phyloP scores from a whole-genome alignment of 2,797 vertebrate genomes.

The Nannoperca obscura region DNA sequence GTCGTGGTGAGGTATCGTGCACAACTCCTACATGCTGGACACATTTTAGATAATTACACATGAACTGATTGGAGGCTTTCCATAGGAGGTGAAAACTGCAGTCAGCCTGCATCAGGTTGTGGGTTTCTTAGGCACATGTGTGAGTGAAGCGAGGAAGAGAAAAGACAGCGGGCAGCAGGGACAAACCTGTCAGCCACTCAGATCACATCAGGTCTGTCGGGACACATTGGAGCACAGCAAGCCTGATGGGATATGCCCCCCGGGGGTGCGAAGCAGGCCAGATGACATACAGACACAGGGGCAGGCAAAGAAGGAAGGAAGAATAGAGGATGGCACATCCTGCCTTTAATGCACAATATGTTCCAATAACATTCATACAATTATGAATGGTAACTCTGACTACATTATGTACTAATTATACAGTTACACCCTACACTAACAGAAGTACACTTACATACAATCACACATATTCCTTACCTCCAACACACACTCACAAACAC shows the following conservation, averaged over 20 bases:
- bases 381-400: conserved; percentile 63
- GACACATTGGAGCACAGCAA: conserved; percentile 85
- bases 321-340: conserved; percentile 73
- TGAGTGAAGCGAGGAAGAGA: conserved; percentile 70
- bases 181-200: conserved; percentile 86
- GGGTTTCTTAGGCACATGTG: conserved; percentile 67
- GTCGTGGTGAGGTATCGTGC: neutral
- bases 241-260: conserved; percentile 85
- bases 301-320: conserved; percentile 72
- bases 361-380: conserved; percentile 65
- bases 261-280: conserved; percentile 82
- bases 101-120: conserved; percentile 75
- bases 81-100: conserved; percentile 68
- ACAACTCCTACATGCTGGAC: conserved; percentile 1
- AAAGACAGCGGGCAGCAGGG: conserved; percentile 86
- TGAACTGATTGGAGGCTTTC: conserved; percentile 52
- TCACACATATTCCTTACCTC: conserved; percentile 5
- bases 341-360: conserved; percentile 75
- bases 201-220: conserved; percentile 88
- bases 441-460: conserved; percentile 24
- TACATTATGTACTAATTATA: conserved; percentile 66
- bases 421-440: conserved; percentile 43
- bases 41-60: conserved; percentile 47
- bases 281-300: conserved; percentile 82
- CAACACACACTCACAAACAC: conserved; percentile 24